These are phyloP conservation scores for Myotis brandtii DNA, from an alignment of 2,113 vertebrate species.

Conservation along the genomic window DNA sequence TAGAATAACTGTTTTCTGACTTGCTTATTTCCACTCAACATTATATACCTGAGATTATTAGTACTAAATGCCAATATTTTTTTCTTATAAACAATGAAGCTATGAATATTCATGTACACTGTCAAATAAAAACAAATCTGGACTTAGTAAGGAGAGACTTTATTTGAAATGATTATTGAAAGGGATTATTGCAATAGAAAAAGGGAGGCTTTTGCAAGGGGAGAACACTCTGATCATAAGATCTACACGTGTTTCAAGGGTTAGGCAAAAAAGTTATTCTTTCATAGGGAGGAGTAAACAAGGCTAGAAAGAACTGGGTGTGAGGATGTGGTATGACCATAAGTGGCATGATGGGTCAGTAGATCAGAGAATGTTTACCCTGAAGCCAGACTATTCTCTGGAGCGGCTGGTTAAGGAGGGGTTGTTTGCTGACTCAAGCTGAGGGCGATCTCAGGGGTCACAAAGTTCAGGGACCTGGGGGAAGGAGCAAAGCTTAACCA, in stretches of 20 bases:
- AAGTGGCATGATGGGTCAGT: background rate
- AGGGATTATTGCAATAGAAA: background rate
- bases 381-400: background rate
- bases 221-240: background rate
- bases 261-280: background rate
- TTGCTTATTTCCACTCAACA: background rate
- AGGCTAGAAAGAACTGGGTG: background rate
- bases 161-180: background rate
- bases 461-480: slow-evolving; percentile 28
- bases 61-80: background rate
- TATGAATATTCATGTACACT: background rate
- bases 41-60: background rate
- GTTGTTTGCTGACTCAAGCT: background rate
- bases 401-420: background rate
- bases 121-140: slow-evolving; percentile 10
- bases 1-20: background rate
- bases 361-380: slow-evolving; percentile 10
- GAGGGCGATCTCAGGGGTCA: background rate
- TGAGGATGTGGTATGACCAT: background rate
- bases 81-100: background rate
- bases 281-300: background rate
- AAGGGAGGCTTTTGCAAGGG: background rate
- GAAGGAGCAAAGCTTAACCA: slow-evolving; percentile 13
- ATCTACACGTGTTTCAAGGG: background rate
- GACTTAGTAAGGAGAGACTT: background rate